Base-by-base conservation (phyloP, 2,888 invertebrate genomes). In the Andrena bucephala region DNA sequence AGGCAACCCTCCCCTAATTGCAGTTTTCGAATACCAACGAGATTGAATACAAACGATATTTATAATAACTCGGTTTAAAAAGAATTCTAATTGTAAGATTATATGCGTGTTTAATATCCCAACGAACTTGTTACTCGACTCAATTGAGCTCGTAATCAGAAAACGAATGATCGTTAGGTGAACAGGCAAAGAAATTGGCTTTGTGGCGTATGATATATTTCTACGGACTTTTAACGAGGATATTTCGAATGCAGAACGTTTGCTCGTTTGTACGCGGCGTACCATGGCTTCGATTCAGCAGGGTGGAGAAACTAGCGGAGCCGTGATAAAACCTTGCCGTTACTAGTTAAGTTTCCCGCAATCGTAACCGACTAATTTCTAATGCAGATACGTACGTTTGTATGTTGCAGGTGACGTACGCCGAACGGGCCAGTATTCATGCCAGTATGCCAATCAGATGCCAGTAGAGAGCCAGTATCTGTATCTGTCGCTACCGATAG, bases 351-450 rank as follows among this genome's bases (percentile, higher is more conserved):
- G 79, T 75, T 78, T 78, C 75, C 79, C 48, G 75, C 69, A 54
- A 80, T 68, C 71, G 77, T 76, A 68, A 57, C 67, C 57, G 62
- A 57, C 60, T 77, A 81, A 75, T 84, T 81, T 83, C 83, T 86
- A 82, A 87, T 84, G 80, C 87, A 65, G 63, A 84, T 78, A 67
- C 77, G 81, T 33, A 33, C 74, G 81, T 86, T 87, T 81, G 81
- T 88, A 78, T 90, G 90, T 94, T 93, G 1, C 93, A 94, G 94
- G 90, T 91, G 89, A 89, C 85, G 85, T 83, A 85, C 89, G 83
- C 87, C 89, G 88, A 92, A 92, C 89, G 92, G 93, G 93, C 93
- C 93, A 93, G 93, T 94, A 94, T 93, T 92, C 85, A 92, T 92
- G 94, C 93, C 94, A 93, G 93, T 93, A 93, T 91, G 91, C 88